These are phyloP conservation scores for Heliconius melpomene DNA, from an alignment of 1,140 invertebrate genomes.

Conservation along the genomic window DNA sequence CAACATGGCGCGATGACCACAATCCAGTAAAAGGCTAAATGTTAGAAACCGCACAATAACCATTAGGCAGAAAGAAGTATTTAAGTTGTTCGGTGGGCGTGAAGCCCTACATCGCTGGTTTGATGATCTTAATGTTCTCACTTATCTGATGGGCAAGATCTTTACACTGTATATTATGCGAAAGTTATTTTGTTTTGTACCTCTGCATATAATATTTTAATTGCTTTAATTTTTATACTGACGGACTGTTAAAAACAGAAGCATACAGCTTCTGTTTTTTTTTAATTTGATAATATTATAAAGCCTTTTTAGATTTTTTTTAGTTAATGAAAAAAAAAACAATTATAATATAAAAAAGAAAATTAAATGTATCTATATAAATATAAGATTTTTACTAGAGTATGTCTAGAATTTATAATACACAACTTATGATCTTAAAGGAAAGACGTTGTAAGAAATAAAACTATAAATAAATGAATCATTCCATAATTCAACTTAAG, in stretches of 20 bases:
- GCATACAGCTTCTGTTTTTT: too few relatives aligned
- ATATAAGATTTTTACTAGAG: too few relatives aligned
- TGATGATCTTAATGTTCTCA: conserved; percentile 38
- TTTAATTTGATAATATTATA: too few relatives aligned
- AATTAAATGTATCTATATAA: too few relatives aligned
- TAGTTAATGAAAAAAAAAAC: too few relatives aligned
- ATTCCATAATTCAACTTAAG: not conserved
- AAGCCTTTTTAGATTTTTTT: too few relatives aligned
- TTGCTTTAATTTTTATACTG: not conserved
- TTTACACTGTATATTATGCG: conserved; percentile 18
- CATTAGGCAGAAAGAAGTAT: conserved; percentile 40
- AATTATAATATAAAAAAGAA: too few relatives aligned
- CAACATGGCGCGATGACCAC: conserved; percentile 8
- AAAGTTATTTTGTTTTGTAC: conserved; percentile 1
- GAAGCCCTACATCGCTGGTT: conserved; percentile 49
- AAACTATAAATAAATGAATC: not conserved
- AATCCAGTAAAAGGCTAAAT: conserved; percentile 28
- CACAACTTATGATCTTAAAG: too few relatives aligned
- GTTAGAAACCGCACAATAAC: conserved; percentile 33
- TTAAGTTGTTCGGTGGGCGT: conserved; percentile 51
- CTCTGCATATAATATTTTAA: not conserved
- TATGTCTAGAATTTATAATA: too few relatives aligned
- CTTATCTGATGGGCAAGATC: conserved; percentile 36
- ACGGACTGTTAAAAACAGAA: too few relatives aligned
- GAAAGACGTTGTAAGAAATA: not conserved